phyloP scores from a whole-genome alignment of 2,888 invertebrate species.

The Drosophila melanosoma region DNA sequence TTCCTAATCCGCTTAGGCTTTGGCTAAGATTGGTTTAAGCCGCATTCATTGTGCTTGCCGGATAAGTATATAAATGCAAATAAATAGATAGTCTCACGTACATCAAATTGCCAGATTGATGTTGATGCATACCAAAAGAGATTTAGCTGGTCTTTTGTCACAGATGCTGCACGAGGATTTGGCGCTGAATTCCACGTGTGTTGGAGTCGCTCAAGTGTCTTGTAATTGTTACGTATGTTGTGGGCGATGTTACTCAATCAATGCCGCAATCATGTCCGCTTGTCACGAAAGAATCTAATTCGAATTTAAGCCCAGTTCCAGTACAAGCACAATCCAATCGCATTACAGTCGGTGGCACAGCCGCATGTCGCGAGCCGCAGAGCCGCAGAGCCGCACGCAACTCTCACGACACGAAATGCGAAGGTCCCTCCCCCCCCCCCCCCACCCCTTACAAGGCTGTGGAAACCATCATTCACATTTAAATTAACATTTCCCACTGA shows the following conservation, averaged over 20 bases:
- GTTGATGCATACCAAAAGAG: conserved; percentile 3
- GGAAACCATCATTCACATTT: conserved; percentile 77
- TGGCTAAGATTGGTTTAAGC: background rate
- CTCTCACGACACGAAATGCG: conserved; percentile 58
- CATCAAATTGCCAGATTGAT: background rate
- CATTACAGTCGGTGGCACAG: conserved; percentile 34
- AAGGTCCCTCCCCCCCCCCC: background rate
- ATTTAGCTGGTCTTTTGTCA: background rate
- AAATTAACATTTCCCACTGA: conserved; percentile 82
- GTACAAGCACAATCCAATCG: conserved; percentile 49
- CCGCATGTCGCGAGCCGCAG: conserved; percentile 31
- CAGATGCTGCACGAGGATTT: background rate
- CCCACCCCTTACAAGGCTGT: conserved; percentile 17
- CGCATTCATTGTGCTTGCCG: background rate
- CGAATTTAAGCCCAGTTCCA: conserved; percentile 58
- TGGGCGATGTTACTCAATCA: conserved; percentile 52
- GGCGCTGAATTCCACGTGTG: background rate
- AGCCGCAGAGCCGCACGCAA: conserved; percentile 60
- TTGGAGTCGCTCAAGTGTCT: conserved; percentile 10
- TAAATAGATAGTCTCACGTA: conserved; percentile 2
- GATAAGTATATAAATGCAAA: background rate
- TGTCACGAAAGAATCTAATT: conserved; percentile 70
- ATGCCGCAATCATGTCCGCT: conserved; percentile 48
- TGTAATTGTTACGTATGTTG: conserved; percentile 36
- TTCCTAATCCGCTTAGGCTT: background rate